phyloP scores from a whole-genome alignment of 2,113 vertebrate genomes.

The Vulpes ferrilata region DNA sequence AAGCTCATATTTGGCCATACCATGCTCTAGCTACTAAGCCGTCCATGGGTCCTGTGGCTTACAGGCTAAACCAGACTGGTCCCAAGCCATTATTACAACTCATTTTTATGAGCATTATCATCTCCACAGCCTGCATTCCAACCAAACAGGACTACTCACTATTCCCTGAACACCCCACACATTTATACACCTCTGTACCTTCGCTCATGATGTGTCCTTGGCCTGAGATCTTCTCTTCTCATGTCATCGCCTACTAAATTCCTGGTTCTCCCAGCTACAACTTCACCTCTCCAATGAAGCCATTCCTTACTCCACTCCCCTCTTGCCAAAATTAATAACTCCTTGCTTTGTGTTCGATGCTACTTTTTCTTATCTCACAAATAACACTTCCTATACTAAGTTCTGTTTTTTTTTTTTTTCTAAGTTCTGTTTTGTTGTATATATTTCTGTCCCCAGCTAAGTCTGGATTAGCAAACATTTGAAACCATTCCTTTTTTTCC shows the following conservation, averaged over 20 bases:
- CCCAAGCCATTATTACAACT: background rate
- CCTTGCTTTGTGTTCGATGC: background rate
- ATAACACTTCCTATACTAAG: background rate
- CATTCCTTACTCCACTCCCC: background rate
- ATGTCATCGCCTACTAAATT: background rate
- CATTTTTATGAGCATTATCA: background rate
- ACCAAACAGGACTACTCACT: background rate
- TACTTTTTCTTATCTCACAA: conserved; percentile 35
- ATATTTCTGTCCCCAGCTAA: background rate
- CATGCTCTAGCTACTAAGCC: background rate
- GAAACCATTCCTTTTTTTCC: background rate
- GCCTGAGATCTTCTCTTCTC: background rate
- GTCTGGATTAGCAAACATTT: background rate
- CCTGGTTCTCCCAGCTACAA: background rate
- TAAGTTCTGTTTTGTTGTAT: conserved; percentile 32
- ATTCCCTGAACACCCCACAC: accelerated
- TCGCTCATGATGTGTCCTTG: background rate
- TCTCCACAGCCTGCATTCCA: background rate
- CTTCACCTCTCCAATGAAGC: background rate
- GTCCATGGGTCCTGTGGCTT: background rate
- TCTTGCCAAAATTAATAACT: conserved; percentile 20
- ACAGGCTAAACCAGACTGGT: background rate
- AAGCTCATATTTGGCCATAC: background rate
- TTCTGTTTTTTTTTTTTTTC: conserved; percentile 49
- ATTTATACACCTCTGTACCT: background rate